Conservation (phyloP, 1,140 invertebrate species). For the Notospermus geniculatus region DNA sequence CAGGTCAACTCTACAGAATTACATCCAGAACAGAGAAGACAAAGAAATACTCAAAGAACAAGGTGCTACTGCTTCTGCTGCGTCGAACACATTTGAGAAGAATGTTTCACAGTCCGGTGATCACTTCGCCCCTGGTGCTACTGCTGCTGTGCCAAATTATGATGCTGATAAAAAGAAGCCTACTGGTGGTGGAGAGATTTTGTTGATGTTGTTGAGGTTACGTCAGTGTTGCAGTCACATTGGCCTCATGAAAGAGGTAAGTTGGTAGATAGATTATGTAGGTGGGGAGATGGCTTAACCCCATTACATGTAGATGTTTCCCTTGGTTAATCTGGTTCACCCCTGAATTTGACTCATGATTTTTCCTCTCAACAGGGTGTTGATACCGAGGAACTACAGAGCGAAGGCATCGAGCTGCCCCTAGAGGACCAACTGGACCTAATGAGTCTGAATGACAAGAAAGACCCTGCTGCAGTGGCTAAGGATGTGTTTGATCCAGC, state of each 20-base stretch:
- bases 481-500: neutral
- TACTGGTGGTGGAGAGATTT: constrained; percentile 57
- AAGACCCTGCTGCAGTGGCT: constrained; percentile 6
- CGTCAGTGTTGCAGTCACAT: constrained; percentile 88
- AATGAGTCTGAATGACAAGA: constrained; percentile 59
- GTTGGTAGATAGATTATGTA: too few relatives aligned
- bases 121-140: too few relatives aligned
- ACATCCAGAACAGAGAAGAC: constrained; percentile 2
- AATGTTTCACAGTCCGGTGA: neutral
- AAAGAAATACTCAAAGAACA: neutral
- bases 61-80: neutral
- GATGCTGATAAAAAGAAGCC: constrained; percentile 9
- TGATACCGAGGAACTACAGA: constrained; percentile 49
- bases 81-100: neutral
- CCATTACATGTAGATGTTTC: too few relatives aligned
- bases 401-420: constrained; percentile 58
- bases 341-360: too few relatives aligned
- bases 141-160: constrained; percentile 66
- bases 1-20: constrained; percentile 12
- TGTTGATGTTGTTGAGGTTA: constrained; percentile 78
- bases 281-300: too few relatives aligned
- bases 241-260: constrained; percentile 68
- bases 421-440: constrained; percentile 64
- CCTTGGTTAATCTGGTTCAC: too few relatives aligned
- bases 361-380: constrained; percentile 28